These are phyloP conservation scores for Physeter macrocephalus DNA, from an alignment of 2,113 vertebrate species.

Conservation along the genomic window DNA sequence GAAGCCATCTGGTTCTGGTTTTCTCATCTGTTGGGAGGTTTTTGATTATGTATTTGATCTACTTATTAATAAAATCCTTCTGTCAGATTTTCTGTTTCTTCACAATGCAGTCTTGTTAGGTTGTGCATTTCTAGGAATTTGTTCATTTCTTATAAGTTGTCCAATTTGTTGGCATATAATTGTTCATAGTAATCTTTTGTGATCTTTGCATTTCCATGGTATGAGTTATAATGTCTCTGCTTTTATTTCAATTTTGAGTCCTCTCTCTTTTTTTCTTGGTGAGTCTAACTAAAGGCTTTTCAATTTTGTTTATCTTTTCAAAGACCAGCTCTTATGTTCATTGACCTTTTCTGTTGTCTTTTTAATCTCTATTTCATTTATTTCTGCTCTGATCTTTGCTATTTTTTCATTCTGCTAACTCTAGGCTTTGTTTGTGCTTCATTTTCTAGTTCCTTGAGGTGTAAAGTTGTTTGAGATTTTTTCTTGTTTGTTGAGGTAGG, in stretches of 20 bases:
- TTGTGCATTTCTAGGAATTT: background rate
- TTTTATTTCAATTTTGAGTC: background rate
- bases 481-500: background rate
- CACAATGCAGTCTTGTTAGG: background rate
- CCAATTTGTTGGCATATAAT: background rate
- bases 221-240: background rate
- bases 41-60: background rate
- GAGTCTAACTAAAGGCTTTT: background rate
- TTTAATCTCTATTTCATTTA: background rate
- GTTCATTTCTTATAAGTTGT: background rate
- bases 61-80: background rate
- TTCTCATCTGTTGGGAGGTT: background rate
- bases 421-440: background rate
- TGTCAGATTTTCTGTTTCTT: background rate
- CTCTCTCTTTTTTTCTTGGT: background rate
- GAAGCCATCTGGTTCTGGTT: background rate
- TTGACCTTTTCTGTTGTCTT: background rate
- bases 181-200: background rate
- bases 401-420: background rate
- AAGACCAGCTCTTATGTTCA: background rate
- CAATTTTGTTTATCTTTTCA: background rate
- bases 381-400: background rate
- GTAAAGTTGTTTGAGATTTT: background rate
- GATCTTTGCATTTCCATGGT: background rate
- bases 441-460: background rate